Conservation (phyloP, 2,797 vertebrate species). For the Hoplostethus mediterraneus region DNA sequence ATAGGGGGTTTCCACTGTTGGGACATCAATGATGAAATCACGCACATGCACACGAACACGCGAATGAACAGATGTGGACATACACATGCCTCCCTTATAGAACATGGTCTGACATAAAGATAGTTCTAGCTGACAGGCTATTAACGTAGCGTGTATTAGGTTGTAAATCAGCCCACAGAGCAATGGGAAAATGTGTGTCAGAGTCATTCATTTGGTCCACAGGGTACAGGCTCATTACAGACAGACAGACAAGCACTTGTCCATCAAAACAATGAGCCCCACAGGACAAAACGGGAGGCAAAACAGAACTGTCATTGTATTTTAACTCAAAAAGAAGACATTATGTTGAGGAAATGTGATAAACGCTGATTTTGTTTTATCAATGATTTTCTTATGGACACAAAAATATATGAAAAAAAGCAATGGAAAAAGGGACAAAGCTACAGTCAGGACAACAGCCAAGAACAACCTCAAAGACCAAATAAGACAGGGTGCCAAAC, state of each 20-base stretch:
- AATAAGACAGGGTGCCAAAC: background rate
- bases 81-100: slow-evolving; percentile 31
- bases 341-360: too few relatives aligned
- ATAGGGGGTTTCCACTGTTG: slow-evolving; percentile 36
- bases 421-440: background rate
- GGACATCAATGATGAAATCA: slow-evolving; percentile 23
- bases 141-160: slow-evolving; percentile 57
- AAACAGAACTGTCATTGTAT: slow-evolving; percentile 13
- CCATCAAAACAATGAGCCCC: slow-evolving; percentile 29
- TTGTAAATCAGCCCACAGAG: slow-evolving; percentile 66
- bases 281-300: background rate
- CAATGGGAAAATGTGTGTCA: slow-evolving; percentile 40
- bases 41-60: slow-evolving; percentile 3
- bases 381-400: slow-evolving; percentile 20
- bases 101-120: slow-evolving; percentile 60
- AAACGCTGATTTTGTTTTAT: too few relatives aligned
- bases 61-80: slow-evolving; percentile 14
- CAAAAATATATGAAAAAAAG: slow-evolving; percentile 13
- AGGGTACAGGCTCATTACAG: slow-evolving; percentile 35
- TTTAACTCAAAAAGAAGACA: too few relatives aligned
- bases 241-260: slow-evolving; percentile 30
- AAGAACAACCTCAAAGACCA: background rate
- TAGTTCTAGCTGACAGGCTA: slow-evolving; percentile 63
- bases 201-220: slow-evolving; percentile 28
- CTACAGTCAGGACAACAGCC: background rate